Evolutionary conservation across 2,888 invertebrate species (phyloP), one percentile per base, ranked within the genome.

Genomic region (Hirtodrosophila confusa): DNA sequence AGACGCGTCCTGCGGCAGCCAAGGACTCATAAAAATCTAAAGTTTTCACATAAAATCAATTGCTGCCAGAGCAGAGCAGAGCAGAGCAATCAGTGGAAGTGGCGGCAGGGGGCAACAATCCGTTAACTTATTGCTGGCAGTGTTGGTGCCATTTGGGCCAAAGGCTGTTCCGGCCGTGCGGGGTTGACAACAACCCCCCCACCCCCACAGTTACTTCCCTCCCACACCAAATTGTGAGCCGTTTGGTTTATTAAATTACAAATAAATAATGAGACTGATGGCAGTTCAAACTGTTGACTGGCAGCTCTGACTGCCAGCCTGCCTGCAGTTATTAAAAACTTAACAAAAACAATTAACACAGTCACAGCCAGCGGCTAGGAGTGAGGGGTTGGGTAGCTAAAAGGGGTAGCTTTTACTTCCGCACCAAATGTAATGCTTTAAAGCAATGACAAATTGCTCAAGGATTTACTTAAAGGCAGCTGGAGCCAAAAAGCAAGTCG

Each of bases 31-130:
- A 88, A 85, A 85, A 85, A 88, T 83, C 75, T 69, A 85, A 88
- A 87, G 67, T 87, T 87, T 87, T 87, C 88, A 69, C 88, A 87
- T 87, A 86, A 88, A 87, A 88, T 88, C 88, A 87, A 88, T 88
- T 87, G 86, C 86, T 85, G 83, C 68, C 84, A 83, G 27, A 4
- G 27, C 27, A 31, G 31, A 31, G 75, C 43, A 31, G 29, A 37
- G 31, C 9, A 17, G 50, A 45, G 51, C 39, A 64, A 47, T 45
- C 65, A 41, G 44, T 27, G 39, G 72, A 27, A 35, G 53, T 39
- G 47, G 57, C 6, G 24, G 12, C 0, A 37, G 7, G 10, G 12
- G 56, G 49, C 39, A 31, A 24, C 62, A 61, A 71, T 62, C 66
- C 77, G 66, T 74, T 69, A 67, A 73, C 58, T 57, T 54, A 53